Evolutionary conservation across 2,113 vertebrate species (phyloP).

Genomic region (Neotragus moschatus): DNA sequence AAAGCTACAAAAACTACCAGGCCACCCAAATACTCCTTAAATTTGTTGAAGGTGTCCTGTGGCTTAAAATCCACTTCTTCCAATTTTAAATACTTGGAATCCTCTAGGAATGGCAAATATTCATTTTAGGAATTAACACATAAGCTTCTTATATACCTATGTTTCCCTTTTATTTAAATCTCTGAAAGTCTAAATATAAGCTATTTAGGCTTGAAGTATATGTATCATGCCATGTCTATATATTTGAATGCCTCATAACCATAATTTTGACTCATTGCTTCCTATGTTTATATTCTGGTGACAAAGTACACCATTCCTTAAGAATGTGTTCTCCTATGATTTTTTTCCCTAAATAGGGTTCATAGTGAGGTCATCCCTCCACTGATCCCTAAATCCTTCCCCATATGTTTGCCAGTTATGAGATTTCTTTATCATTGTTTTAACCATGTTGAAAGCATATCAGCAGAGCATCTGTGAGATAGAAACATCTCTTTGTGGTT

Average conservation of each 20-base stretch:
- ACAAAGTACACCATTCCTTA: neutral
- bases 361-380: neutral
- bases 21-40: neutral
- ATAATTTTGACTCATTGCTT: neutral
- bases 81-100: conserved; percentile 38
- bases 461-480: neutral
- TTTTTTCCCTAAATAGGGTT: neutral
- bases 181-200: conserved; percentile 19
- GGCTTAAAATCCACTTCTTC: conserved; percentile 19
- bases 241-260: neutral
- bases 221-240: neutral
- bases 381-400: neutral
- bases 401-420: neutral
- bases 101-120: neutral
- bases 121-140: conserved; percentile 22
- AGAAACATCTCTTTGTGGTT: neutral
- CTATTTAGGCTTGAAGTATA: neutral
- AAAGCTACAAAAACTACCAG: neutral
- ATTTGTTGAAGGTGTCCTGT: neutral
- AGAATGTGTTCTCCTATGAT: neutral
- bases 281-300: neutral
- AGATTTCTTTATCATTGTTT: neutral
- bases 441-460: neutral
- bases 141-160: neutral
- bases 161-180: conserved; percentile 1